Percentiles rank a stretch among this genome's conserved stretches.
phyloP scores from a whole-genome alignment of 35 echinoderm and acorn worm genomes.

The Apostichopus parvimensis region DNA sequence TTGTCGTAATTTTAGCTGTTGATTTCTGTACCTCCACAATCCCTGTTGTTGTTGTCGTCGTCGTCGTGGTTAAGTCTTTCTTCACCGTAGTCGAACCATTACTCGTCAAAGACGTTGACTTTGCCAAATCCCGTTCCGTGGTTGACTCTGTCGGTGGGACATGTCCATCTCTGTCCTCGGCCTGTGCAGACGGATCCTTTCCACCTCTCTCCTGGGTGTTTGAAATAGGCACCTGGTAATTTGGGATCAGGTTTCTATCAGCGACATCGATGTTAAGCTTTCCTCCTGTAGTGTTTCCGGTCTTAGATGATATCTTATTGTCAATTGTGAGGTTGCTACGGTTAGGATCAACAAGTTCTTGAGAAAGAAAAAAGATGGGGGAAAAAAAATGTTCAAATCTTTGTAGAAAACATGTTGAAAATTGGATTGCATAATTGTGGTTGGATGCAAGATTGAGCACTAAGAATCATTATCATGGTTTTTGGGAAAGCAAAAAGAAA shows the following conservation, averaged over 20 bases:
- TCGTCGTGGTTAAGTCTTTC: neutral
- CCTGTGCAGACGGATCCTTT: neutral
- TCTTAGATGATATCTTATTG: constrained; percentile 30
- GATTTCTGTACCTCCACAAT: too few species aligned
- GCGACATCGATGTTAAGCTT: neutral
- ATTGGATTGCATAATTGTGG: too few species aligned
- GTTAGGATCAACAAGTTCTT: constrained; percentile 19
- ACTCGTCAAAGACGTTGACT: neutral
- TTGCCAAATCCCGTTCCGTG: neutral
- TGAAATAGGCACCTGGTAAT: neutral
- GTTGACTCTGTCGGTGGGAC: neutral
- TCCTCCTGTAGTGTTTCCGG: neutral
- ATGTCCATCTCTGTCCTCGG: neutral
- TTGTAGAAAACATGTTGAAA: too few species aligned
- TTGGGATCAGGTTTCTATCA: neutral
- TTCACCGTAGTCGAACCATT: neutral
- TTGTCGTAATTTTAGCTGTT: neutral
- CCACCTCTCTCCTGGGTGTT: neutral
- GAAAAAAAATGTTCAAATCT: neutral
- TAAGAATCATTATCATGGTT: too few species aligned
- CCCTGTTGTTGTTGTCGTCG: neutral
- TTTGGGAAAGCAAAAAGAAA: too few species aligned
- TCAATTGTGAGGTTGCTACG: constrained; percentile 5
- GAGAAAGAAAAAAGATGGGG: neutral
- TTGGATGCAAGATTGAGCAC: too few species aligned